Evolutionary conservation across 2,113 vertebrate genomes (phyloP).

Genomic region (Amia ocellicauda): DNA sequence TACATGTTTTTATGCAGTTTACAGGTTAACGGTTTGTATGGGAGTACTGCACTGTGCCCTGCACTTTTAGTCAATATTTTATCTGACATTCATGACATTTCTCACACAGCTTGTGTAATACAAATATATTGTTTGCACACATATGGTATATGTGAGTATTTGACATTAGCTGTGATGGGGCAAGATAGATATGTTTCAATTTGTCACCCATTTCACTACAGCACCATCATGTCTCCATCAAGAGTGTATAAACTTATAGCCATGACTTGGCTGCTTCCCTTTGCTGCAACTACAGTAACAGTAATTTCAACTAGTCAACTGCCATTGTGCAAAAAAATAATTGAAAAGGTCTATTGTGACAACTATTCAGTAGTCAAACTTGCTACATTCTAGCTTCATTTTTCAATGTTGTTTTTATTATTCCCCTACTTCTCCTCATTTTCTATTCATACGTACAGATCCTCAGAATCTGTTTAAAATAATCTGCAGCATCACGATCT

Average conservation of each 20-base stretch:
- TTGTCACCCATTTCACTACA: background rate
- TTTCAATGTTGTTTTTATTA: background rate
- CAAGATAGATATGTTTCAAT: background rate
- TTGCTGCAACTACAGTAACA: background rate
- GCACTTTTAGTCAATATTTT: background rate
- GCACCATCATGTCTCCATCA: background rate
- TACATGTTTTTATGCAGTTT: background rate
- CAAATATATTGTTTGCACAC: background rate
- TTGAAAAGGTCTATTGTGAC: conserved; percentile 1
- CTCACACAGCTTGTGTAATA: background rate
- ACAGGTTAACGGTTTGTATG: background rate
- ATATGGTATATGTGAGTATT: background rate
- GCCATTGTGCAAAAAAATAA: background rate
- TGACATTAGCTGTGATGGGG: background rate
- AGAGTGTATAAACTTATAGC: background rate
- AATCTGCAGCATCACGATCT: background rate
- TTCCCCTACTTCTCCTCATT: background rate
- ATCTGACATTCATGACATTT: background rate
- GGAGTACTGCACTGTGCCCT: background rate
- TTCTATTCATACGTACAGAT: background rate
- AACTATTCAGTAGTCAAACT: conserved; percentile 5
- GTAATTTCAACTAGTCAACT: background rate
- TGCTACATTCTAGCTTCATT: background rate
- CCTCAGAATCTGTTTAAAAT: background rate
- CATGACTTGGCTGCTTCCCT: background rate